Conservation (phyloP, 1,140 invertebrate species). For the Drosophila parabipectinata region DNA sequence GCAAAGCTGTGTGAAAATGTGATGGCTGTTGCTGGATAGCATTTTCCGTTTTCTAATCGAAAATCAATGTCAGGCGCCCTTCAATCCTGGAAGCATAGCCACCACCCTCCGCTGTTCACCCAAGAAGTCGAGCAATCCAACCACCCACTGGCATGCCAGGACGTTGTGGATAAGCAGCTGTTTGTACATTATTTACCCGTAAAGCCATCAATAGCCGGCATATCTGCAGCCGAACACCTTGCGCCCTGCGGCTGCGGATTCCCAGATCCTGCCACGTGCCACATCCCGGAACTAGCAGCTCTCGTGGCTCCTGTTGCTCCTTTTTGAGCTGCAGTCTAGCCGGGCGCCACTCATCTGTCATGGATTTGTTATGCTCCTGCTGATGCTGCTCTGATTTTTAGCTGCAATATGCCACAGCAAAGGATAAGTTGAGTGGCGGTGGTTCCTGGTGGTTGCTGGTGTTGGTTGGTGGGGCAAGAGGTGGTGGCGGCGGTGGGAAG, state of each 20-base stretch:
- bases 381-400: slow-evolving; percentile 69
- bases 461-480: neutral
- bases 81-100: neutral
- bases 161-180: slow-evolving; percentile 74
- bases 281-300: slow-evolving; percentile 39
- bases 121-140: neutral
- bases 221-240: slow-evolving; percentile 27
- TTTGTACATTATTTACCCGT: slow-evolving; percentile 83
- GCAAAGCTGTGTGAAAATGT: slow-evolving; percentile 55
- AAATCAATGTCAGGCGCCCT: slow-evolving; percentile 72
- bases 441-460: slow-evolving; percentile 13
- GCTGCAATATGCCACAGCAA: slow-evolving; percentile 77
- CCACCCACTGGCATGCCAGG: slow-evolving; percentile 4
- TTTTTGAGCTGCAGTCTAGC: slow-evolving; percentile 10
- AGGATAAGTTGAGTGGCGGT: slow-evolving; percentile 47
- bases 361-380: slow-evolving; percentile 73
- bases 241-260: slow-evolving; percentile 39
- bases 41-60: slow-evolving; percentile 70
- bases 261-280: slow-evolving; percentile 36
- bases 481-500: slow-evolving; percentile 31
- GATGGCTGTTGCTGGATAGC: slow-evolving; percentile 23
- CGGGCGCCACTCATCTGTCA: slow-evolving; percentile 71
- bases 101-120: slow-evolving; percentile 2
- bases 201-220: slow-evolving; percentile 72
- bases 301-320: slow-evolving; percentile 24